Evolutionary conservation across 2,888 invertebrate genomes (phyloP).

Genomic region (Schizotus pectinicornis): DNA sequence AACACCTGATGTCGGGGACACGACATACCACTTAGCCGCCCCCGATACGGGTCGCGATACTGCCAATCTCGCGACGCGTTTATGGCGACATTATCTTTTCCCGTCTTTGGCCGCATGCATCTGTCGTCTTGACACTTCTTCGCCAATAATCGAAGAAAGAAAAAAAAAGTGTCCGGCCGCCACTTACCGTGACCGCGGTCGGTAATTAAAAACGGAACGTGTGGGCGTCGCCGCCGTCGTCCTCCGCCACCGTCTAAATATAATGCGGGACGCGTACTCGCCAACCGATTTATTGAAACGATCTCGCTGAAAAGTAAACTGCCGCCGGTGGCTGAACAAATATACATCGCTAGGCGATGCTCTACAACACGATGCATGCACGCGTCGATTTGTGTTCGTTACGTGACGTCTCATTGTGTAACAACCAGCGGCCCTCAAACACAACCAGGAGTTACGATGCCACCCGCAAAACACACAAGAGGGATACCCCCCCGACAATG

Average conservation of each 20-base stretch:
- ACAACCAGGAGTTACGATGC: too few species aligned
- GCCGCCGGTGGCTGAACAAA: constrained; percentile 47
- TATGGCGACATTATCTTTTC: constrained; percentile 6
- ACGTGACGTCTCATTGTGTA: constrained; percentile 44
- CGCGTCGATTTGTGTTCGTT: constrained; percentile 43
- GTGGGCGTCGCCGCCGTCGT: constrained; percentile 10
- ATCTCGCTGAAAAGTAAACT: constrained; percentile 50
- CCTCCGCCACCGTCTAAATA: constrained; percentile 20
- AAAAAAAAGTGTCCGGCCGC: constrained; percentile 5
- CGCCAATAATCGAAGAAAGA: too few species aligned
- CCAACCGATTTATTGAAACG: constrained; percentile 52
- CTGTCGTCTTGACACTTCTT: constrained; percentile 9
- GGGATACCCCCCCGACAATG: too few species aligned
- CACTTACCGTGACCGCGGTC: constrained; percentile 13
- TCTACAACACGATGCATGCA: constrained; percentile 42
- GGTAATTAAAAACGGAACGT: constrained; percentile 15
- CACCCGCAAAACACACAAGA: too few species aligned
- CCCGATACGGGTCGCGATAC: constrained; percentile 40
- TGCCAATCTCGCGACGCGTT: constrained; percentile 21
- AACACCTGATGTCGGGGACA: constrained; percentile 43
- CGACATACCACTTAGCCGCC: constrained; percentile 49
- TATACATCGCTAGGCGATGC: constrained; percentile 47
- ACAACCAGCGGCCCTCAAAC: constrained; percentile 31
- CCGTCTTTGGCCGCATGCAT: neutral
- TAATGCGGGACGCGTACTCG: constrained; percentile 31